A percentile compares a stretch with the other conserved stretches of the same genome.
phyloP scores from a whole-genome alignment of 2,888 invertebrate genomes.

The Trissolcus japonicus region DNA sequence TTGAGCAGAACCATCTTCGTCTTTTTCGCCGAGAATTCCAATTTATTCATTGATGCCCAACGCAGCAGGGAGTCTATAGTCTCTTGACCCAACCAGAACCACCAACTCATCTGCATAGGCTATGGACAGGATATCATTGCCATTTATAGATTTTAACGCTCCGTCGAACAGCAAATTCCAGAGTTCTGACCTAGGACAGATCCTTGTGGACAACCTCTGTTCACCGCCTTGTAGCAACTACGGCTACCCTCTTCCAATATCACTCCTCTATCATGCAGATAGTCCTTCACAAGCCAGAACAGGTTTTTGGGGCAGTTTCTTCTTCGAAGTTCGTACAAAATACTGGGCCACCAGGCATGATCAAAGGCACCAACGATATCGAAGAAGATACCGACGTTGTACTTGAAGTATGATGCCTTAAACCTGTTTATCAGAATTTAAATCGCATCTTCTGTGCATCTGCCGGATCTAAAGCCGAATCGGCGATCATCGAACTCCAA shows the following conservation, averaged over 20 bases:
- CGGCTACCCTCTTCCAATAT: too few relatives aligned
- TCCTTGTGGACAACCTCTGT: conserved; percentile 32
- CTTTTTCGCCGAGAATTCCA: too few relatives aligned
- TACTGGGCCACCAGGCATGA: conserved; percentile 24
- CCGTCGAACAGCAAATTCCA: conserved; percentile 51
- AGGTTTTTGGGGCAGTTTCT: conserved; percentile 24
- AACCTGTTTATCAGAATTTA: background rate
- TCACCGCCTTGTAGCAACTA: background rate
- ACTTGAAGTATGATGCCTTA: background rate
- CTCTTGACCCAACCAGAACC: too few relatives aligned
- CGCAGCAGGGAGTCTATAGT: too few relatives aligned
- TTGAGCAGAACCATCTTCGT: conserved; percentile 10
- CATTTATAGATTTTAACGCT: conserved; percentile 11
- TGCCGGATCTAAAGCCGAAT: background rate
- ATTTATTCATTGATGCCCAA: too few relatives aligned
- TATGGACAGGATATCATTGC: background rate
- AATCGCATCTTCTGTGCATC: conserved; percentile 3
- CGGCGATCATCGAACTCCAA: background rate
- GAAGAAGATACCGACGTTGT: conserved; percentile 1
- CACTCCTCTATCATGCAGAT: conserved; percentile 19
- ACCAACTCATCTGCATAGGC: conserved; percentile 57
- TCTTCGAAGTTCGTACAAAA: conserved; percentile 13
- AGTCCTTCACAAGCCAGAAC: conserved; percentile 6
- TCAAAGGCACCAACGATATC: conserved; percentile 29
- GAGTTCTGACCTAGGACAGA: conserved; percentile 12